Evolutionary conservation across 92 coral and sea anemone genomes (phyloP).

Genomic region (Desmophyllum pertusum): DNA sequence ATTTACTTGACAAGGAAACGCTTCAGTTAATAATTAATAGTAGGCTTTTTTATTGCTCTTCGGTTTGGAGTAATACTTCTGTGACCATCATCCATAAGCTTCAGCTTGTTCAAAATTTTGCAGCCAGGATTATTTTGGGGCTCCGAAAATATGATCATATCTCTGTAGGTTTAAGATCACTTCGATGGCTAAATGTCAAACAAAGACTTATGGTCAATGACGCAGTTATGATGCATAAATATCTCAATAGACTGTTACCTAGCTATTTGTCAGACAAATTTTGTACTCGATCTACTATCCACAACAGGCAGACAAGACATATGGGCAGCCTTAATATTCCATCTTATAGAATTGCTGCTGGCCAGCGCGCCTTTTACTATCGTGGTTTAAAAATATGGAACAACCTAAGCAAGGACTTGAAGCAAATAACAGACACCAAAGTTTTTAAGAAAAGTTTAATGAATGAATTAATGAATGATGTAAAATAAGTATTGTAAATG

Average conservation of each 20-base stretch:
- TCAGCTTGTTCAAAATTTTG: too few relatives aligned
- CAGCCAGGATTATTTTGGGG: conserved; percentile 6
- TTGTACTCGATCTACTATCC: background rate
- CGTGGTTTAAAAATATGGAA: conserved; percentile 16
- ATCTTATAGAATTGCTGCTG: conserved; percentile 9
- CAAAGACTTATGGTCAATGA: conserved; percentile 5
- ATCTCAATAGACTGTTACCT: background rate
- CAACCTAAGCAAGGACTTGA: background rate
- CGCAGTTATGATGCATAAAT: background rate
- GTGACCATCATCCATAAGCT: too few relatives aligned
- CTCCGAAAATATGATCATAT: conserved; percentile 8
- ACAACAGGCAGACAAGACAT: background rate
- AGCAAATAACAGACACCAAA: background rate
- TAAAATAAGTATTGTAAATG: background rate
- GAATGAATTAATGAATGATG: background rate
- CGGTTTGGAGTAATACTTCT: too few relatives aligned
- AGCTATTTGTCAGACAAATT: conserved; percentile 5
- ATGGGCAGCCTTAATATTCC: background rate
- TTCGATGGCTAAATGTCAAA: conserved; percentile 5
- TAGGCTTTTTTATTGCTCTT: too few relatives aligned
- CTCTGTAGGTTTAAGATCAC: background rate
- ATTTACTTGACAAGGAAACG: too few relatives aligned
- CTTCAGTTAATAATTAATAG: too few relatives aligned
- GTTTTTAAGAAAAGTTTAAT: conserved; percentile 4
- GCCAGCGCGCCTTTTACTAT: too few relatives aligned